phyloP scores from a whole-genome alignment of 2,888 invertebrate genomes.

The Rotaria macrura region DNA sequence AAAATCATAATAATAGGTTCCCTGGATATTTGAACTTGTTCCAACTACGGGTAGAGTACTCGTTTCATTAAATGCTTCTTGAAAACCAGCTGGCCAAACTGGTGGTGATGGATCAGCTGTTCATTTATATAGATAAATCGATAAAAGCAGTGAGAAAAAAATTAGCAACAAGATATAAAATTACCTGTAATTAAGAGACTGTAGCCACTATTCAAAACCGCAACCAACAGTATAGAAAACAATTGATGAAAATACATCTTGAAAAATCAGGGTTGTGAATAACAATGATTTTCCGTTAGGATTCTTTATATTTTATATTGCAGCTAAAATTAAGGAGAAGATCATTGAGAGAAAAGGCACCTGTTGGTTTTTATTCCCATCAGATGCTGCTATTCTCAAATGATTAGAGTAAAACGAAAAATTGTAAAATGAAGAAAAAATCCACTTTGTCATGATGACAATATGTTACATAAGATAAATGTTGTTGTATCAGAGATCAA shows the following conservation, averaged over 20 bases:
- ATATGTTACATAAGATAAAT: too few species aligned
- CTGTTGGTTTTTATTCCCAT: too few species aligned
- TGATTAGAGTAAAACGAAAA: too few species aligned
- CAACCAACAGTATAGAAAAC: not conserved
- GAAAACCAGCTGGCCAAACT: not conserved
- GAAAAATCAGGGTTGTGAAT: not conserved
- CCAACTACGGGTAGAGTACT: not conserved
- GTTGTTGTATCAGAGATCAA: too few species aligned
- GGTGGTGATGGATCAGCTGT: not conserved
- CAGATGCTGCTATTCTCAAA: too few species aligned
- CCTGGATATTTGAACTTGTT: not conserved
- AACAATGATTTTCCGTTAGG: not conserved
- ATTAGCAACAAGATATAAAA: not conserved
- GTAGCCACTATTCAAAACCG: not conserved
- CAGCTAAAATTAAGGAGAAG: not conserved
- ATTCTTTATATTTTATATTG: not conserved
- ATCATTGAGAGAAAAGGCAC: too few species aligned
- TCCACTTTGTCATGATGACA: too few species aligned
- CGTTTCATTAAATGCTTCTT: not conserved
- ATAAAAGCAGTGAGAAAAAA: not conserved
- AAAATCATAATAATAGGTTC: conserved; percentile 14
- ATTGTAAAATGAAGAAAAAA: too few species aligned
- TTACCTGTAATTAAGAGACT: not conserved
- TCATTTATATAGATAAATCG: not conserved
- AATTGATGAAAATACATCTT: not conserved